Conservation (phyloP, 2,888 invertebrate species). For the Aspidapion aeneum region DNA sequence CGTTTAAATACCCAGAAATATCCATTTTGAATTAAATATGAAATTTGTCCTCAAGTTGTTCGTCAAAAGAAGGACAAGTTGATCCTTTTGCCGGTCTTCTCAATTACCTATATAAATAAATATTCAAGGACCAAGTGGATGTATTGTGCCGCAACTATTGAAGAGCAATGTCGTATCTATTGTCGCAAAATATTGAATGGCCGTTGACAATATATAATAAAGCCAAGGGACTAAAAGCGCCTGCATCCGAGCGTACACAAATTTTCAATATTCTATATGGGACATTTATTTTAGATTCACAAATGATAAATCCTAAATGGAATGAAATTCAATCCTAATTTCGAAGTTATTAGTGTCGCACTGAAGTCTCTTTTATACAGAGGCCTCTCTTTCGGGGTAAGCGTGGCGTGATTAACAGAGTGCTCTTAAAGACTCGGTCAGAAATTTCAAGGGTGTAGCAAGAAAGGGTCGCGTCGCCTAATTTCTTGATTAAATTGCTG, state of each 20-base stretch:
- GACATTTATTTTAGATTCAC: slow-evolving; percentile 33
- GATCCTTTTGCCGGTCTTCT: neutral
- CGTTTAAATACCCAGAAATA: too few relatives aligned
- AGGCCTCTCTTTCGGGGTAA: slow-evolving; percentile 14
- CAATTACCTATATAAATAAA: neutral
- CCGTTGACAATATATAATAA: neutral
- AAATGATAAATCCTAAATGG: slow-evolving; percentile 39
- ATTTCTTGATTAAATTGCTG: neutral
- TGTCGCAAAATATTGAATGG: neutral
- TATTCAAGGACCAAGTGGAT: neutral
- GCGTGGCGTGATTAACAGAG: slow-evolving; percentile 22
- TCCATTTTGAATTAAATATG: too few relatives aligned
- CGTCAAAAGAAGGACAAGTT: neutral
- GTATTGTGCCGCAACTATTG: neutral
- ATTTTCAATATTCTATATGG: slow-evolving; percentile 18
- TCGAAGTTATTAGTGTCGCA: slow-evolving; percentile 35
- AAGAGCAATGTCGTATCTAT: neutral
- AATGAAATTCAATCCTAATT: slow-evolving; percentile 32
- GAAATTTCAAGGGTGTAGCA: slow-evolving; percentile 16
- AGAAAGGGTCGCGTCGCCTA: neutral
- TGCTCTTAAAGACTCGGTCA: slow-evolving; percentile 34
- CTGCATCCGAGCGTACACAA: slow-evolving; percentile 15
- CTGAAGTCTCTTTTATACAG: slow-evolving; percentile 6
- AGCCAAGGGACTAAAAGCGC: slow-evolving; percentile 13
- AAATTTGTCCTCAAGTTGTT: neutral